phyloP scores from a whole-genome alignment of 1,140 invertebrate species.

The Arion vulgaris region DNA sequence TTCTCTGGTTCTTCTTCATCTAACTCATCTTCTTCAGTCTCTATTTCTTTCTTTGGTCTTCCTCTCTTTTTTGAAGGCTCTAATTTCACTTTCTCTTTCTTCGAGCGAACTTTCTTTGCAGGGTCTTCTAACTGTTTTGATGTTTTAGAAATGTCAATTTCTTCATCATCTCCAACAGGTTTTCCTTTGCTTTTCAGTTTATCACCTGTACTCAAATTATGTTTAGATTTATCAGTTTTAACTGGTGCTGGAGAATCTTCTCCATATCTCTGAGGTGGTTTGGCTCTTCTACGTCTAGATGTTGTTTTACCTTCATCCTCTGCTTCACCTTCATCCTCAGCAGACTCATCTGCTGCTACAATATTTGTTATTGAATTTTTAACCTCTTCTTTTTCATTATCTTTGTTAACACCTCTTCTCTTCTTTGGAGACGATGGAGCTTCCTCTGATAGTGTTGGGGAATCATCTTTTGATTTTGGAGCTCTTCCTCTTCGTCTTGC shows the following conservation, averaged over 20 bases:
- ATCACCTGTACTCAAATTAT: not conserved
- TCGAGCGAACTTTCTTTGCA: conserved; percentile 42
- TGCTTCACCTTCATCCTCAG: conserved; percentile 31
- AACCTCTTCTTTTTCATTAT: conserved; percentile 26
- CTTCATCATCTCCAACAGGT: conserved; percentile 27
- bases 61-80: conserved; percentile 23
- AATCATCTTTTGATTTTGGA: conserved; percentile 20
- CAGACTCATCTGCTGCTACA: conserved; percentile 24
- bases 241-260: conserved; percentile 41
- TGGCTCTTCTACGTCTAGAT: conserved; percentile 28
- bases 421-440: not conserved
- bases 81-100: conserved; percentile 34
- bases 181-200: conserved; percentile 20
- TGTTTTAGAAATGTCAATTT: conserved; percentile 11
- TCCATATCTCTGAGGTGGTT: conserved; percentile 40
- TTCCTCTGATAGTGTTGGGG: conserved; percentile 11
- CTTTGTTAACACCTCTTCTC: conserved; percentile 25
- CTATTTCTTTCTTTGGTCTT: conserved; percentile 43
- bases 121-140: conserved; percentile 26
- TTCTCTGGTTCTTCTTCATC: conserved; percentile 18
- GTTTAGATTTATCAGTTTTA: conserved; percentile 40
- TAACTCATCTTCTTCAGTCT: conserved; percentile 36
- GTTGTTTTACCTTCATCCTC: conserved; percentile 35
- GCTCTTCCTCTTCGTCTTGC: conserved; percentile 7
- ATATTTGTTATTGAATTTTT: conserved; percentile 25